A percentile compares a stretch with the other conserved stretches of the same genome.
These are phyloP conservation scores for Platyrinchus mystaceus DNA, from an alignment of 2,797 vertebrate species.

Conservation along the genomic window DNA sequence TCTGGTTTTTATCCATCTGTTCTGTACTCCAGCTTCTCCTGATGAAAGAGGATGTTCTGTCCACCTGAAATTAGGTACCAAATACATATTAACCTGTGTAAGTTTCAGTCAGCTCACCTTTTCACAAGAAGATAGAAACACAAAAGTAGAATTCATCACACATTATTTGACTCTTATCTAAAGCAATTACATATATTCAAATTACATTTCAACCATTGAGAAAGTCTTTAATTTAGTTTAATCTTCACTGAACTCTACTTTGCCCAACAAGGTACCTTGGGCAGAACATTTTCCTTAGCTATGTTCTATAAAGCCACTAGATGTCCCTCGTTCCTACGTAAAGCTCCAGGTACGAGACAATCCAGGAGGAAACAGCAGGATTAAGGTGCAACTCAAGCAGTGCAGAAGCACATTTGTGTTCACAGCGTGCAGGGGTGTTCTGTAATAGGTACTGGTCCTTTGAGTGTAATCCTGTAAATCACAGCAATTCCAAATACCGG, in stretches of 20 bases:
- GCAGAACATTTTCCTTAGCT: not conserved
- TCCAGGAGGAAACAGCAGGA: not conserved
- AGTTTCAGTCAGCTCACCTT: not conserved
- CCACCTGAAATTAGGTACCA: not conserved
- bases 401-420: not conserved
- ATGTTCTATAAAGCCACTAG: slow-evolving; percentile 2
- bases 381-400: not conserved
- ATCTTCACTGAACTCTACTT: not conserved
- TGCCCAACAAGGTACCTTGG: not conserved
- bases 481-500: not conserved
- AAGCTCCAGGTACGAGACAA: not conserved
- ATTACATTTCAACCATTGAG: not conserved
- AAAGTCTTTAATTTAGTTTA: not conserved
- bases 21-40: not conserved
- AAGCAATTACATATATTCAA: not conserved
- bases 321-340: slow-evolving; percentile 25
- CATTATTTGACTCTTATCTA: not conserved
- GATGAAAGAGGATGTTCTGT: not conserved
- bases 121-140: not conserved
- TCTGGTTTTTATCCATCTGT: not conserved
- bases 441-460: not conserved
- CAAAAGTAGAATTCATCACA: not conserved
- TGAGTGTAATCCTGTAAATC: not conserved
- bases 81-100: not conserved
- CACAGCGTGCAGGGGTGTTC: not conserved